Evolutionary conservation across 2,888 invertebrate species (phyloP).

Genomic region (Ophioninae sp.): DNA sequence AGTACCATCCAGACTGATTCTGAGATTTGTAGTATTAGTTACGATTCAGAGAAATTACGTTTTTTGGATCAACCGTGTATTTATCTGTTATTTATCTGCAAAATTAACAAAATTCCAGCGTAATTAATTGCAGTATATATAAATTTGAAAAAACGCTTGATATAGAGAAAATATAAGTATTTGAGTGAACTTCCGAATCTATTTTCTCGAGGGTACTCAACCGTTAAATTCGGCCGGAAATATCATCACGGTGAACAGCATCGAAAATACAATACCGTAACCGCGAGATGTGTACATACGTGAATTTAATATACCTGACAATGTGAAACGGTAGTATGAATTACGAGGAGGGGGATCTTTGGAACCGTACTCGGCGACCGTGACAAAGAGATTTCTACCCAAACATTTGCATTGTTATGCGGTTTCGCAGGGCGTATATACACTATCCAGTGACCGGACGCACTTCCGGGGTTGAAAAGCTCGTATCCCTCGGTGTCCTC

Average conservation of each 20-base stretch:
- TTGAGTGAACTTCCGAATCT: neutral
- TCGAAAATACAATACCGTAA: slow-evolving; percentile 17
- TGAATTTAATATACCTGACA: slow-evolving; percentile 9
- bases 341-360: slow-evolving; percentile 30
- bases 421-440: slow-evolving; percentile 43
- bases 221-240: slow-evolving; percentile 13
- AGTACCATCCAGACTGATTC: no score
- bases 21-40: no score
- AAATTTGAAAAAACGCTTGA: no score
- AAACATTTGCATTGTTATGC: slow-evolving; percentile 61
- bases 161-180: no score
- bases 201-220: slow-evolving; percentile 12
- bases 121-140: no score
- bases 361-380: slow-evolving; percentile 41
- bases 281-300: slow-evolving; percentile 14
- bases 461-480: slow-evolving; percentile 53
- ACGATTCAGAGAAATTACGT: no score
- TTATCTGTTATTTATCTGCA: no score
- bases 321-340: slow-evolving; percentile 49
- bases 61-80: no score
- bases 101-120: no score
- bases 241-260: slow-evolving; percentile 16
- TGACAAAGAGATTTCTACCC: slow-evolving; percentile 56
- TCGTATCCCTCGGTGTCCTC: slow-evolving; percentile 15
- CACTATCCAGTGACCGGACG: slow-evolving; percentile 55